Evolutionary conservation across 2,888 invertebrate species (phyloP).

Genomic region (Amaurobius ferox): DNA sequence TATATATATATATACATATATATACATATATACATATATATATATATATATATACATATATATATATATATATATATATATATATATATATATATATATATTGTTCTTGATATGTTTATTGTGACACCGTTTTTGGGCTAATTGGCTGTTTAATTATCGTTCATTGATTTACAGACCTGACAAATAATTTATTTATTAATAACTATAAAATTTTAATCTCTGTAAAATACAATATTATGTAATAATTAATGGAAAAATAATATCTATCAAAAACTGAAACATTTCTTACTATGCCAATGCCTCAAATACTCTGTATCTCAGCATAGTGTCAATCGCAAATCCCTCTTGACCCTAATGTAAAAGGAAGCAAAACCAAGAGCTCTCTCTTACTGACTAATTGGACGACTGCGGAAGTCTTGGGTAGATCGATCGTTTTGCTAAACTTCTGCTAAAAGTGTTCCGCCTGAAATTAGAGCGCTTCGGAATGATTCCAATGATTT

Average conservation of each 20-base stretch:
- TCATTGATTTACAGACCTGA: too few relatives aligned
- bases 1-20: too few relatives aligned
- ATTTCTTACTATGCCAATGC: background rate
- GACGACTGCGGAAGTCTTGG: background rate
- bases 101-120: too few relatives aligned
- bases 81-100: too few relatives aligned
- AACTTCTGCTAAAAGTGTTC: background rate
- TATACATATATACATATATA: too few relatives aligned
- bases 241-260: background rate
- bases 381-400: background rate
- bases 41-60: too few relatives aligned
- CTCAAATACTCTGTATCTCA: background rate
- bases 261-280: too few relatives aligned
- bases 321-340: background rate
- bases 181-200: too few relatives aligned
- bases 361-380: background rate
- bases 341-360: background rate
- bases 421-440: background rate
- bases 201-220: too few relatives aligned
- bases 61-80: too few relatives aligned
- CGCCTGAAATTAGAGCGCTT: background rate
- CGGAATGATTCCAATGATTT: background rate
- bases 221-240: background rate
- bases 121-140: too few relatives aligned
- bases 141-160: too few relatives aligned